Base-by-base conservation (phyloP, 2,797 vertebrate species). In the Paedocypris micromegethes region DNA sequence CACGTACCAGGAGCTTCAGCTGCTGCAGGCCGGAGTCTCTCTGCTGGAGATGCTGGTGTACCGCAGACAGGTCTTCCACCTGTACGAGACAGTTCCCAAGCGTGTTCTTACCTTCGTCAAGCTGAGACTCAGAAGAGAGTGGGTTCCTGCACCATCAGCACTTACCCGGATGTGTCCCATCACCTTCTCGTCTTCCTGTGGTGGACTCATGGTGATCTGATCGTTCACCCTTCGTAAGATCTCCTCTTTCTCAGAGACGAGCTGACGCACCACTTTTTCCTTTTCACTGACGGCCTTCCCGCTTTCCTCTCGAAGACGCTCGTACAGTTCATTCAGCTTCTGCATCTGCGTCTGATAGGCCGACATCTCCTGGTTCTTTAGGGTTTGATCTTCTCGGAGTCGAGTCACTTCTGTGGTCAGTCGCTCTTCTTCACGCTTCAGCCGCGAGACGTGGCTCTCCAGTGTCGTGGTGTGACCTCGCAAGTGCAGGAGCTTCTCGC, bases 121-220 rank as follows among this genome's bases (percentile, higher is more conserved):
- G 23, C 23, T 23, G 23, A 23, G 23, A 23, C 23, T 23, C 23
- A 23, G 23, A 71, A 61, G 57, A 80, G 53, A 9, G 62, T 75
- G 0, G 73, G 73, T 76, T 89, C 88, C 78, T 92, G 37, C 83
- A 67, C 86, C 82, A 85, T 90, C 89, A 70, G 76, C 90, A 96
- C 93, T 93, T 90, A 96, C 94, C 93, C 94, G 83, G 74, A 83
- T 87, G 84, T 88, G 91, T 78, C 83, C 90, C 83, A 92, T 89
- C 9, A 80, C 85, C 82, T 81, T 81, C 88, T 88, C 76, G 74
- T 82, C 83, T 81, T 88, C 84, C 80, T 83, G 78, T 1, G 75
- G 81, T 67, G 88, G 82, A 37, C 74, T 88, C 75, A 88, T 76
- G 78, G 76, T 86, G 78, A 85, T 75, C 44, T 86, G 58, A 4